Evolutionary conservation across 2,113 vertebrate genomes (phyloP).

Genomic region (Grantiella picta): DNA sequence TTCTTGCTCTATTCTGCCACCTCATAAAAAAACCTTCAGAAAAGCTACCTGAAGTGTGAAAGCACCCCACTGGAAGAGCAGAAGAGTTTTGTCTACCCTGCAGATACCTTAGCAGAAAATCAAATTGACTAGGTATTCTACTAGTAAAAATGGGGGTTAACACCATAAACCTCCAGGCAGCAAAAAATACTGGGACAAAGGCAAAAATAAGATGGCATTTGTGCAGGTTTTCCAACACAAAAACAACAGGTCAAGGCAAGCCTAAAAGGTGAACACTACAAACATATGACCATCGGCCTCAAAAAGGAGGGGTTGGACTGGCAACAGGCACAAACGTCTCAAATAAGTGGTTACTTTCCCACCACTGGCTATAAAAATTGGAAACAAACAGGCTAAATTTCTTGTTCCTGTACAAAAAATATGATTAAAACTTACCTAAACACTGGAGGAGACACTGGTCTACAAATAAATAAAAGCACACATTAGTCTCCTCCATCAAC

Average conservation of each 20-base stretch:
- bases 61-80: background rate
- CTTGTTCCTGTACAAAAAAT: background rate
- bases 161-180: background rate
- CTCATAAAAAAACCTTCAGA: background rate
- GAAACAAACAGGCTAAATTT: background rate
- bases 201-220: background rate
- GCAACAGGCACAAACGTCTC: background rate
- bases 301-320: background rate
- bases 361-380: background rate
- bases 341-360: background rate
- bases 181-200: background rate
- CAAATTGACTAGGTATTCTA: background rate
- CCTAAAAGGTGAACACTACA: background rate
- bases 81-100: background rate
- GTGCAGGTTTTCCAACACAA: background rate
- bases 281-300: background rate
- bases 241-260: background rate
- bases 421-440: background rate
- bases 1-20: background rate
- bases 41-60: background rate
- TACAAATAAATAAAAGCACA: constrained; percentile 40
- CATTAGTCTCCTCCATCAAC: background rate
- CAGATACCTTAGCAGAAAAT: background rate
- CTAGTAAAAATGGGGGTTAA: background rate
- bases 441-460: background rate